Base-by-base conservation (phyloP, 2,113 vertebrate species). In the Globicephala melas region DNA sequence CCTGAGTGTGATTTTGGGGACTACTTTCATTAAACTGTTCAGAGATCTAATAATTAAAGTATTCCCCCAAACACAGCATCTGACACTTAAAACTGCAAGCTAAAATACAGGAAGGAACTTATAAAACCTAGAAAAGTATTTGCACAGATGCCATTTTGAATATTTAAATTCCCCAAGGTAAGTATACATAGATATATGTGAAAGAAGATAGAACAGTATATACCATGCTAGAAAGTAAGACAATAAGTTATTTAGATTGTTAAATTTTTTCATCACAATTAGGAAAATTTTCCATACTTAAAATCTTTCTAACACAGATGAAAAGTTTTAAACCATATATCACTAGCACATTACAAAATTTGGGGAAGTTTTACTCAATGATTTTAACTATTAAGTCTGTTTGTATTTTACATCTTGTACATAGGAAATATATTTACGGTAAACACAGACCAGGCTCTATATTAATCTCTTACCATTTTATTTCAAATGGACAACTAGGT, bases 341-440 rank as follows among this genome's bases (percentile, higher is more conserved):
- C 77, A 70, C 31, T 84, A 84, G 62, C 79, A 94, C 91, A 68
- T 82, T 88, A 94, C 80, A 53, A 97, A 93, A 85, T 47, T 31
- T 95, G n/a, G 38, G 70, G 31, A 67, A 95, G 36, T 80, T 44
- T 91, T 82, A 25, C 6, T 98, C 26, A 94, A 97, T 94, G 74
- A 77, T 76, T 98, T 89, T 97, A 13, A 77, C 60, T 85, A 1
- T 60, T 94, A 95, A 96, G 23, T 82, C 74, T 55, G 7, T 98
- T 97, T 93, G 73, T 96, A 88, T 97, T 93, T 98, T 97, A 88
- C 67, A 60, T 96, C 67, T 91, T 62, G 31, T 79, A 95, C 38
- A 73, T 53, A 94, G 31, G 63, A 74, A 85, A 91, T 73, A 17
- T 28, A 87, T 33, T 96, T 92, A 94, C 82, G 97, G 77, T 87